Percentiles rank a stretch among this genome's conserved stretches.
phyloP scores from a whole-genome alignment of 2,113 vertebrate species.

The Hydropotes inermis region DNA sequence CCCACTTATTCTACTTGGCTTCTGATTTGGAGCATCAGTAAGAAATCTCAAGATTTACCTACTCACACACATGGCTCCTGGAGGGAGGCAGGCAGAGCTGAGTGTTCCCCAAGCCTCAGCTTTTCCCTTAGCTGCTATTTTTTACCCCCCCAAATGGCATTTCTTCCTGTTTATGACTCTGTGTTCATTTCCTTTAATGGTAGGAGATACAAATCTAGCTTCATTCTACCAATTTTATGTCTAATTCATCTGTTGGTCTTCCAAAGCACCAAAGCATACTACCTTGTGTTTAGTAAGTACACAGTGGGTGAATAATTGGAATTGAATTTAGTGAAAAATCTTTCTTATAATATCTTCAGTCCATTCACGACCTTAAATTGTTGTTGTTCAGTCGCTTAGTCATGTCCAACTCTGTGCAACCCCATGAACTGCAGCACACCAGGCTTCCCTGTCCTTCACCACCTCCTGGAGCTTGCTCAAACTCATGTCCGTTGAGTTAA shows the following conservation, averaged over 20 bases:
- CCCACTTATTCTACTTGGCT: not conserved
- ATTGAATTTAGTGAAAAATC: slow-evolving; percentile 13
- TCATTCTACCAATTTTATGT: slow-evolving; percentile 1
- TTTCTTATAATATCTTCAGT: not conserved
- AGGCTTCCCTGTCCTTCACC: not conserved
- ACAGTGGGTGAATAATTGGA: not conserved
- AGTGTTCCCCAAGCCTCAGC: not conserved
- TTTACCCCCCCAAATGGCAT: not conserved
- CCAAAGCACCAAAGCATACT: not conserved
- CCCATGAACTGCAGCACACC: not conserved
- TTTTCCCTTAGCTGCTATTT: not conserved
- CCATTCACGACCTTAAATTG: not conserved
- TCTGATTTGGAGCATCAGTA: not conserved
- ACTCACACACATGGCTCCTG: not conserved
- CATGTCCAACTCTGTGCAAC: not conserved
- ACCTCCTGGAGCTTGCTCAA: not conserved
- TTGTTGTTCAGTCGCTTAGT: not conserved
- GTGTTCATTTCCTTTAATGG: slow-evolving; percentile 38
- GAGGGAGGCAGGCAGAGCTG: not conserved
- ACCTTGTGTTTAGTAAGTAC: not conserved
- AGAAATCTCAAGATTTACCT: not conserved
- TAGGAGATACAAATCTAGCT: slow-evolving; percentile 24
- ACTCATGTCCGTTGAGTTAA: not conserved
- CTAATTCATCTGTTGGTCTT: slow-evolving; percentile 17
- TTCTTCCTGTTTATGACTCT: not conserved